Evolutionary conservation across 2,888 invertebrate genomes (phyloP).

Genomic region (Synanthedon formicaeformis): DNA sequence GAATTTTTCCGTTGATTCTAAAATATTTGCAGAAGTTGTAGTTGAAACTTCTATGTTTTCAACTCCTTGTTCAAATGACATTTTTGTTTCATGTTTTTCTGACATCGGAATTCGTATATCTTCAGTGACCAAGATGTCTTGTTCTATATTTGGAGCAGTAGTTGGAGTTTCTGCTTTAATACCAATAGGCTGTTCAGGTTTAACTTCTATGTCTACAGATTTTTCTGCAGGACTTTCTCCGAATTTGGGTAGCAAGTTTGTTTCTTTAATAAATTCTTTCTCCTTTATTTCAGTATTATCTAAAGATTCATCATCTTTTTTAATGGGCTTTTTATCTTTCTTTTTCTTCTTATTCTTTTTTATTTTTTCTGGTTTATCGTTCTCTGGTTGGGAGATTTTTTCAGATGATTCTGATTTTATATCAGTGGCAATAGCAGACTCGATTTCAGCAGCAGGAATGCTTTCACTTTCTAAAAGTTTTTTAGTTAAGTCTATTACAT

Average conservation of each 20-base stretch:
- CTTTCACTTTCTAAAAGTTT: not conserved
- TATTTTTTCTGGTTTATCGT: too few relatives aligned
- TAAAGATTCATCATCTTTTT: not conserved
- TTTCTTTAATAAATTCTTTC: not conserved
- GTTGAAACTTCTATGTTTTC: not conserved
- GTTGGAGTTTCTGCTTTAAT: too few relatives aligned
- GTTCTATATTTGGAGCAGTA: too few relatives aligned
- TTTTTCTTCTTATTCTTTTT: not conserved
- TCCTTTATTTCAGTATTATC: not conserved
- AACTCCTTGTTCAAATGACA: too few relatives aligned
- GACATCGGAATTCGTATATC: too few relatives aligned
- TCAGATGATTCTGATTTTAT: not conserved
- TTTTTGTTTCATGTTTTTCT: too few relatives aligned
- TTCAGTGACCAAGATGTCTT: too few relatives aligned
- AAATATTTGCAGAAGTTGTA: not conserved
- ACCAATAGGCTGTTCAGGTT: too few relatives aligned
- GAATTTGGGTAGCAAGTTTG: not conserved
- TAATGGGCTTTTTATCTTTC: not conserved
- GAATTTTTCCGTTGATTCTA: not conserved
- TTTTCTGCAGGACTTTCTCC: not conserved
- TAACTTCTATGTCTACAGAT: too few relatives aligned
- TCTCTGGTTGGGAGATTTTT: too few relatives aligned
- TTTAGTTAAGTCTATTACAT: not conserved
- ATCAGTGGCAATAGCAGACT: not conserved
- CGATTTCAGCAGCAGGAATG: not conserved